Percentiles rank a stretch among this genome's conserved stretches.
phyloP scores from a whole-genome alignment of 2,888 invertebrate genomes.

The Cremastinae sp. region DNA sequence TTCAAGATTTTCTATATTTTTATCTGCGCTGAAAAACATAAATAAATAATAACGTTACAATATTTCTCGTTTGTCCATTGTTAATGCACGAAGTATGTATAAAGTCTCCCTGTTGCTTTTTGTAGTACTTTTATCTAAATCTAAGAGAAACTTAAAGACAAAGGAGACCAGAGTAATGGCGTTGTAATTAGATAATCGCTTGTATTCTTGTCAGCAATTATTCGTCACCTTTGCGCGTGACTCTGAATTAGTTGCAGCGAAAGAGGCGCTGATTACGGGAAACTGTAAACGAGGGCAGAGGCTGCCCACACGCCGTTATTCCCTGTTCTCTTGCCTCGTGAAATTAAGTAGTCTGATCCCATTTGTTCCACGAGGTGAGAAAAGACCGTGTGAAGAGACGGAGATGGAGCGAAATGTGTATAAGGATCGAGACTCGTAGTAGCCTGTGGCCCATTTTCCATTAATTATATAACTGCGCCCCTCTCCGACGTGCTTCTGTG shows the following conservation, averaged over 20 bases:
- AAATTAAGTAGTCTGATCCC: conserved; percentile 49
- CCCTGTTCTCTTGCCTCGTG: conserved; percentile 37
- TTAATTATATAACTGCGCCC: conserved; percentile 44
- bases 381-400: conserved; percentile 4
- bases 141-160: conserved; percentile 26
- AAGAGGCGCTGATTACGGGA: conserved; percentile 58
- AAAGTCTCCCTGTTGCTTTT: neutral
- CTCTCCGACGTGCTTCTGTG: neutral
- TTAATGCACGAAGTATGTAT: too few relatives aligned
- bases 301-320: conserved; percentile 23
- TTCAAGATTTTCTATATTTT: too few relatives aligned
- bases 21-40: too few relatives aligned
- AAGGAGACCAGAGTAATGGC: conserved; percentile 38
- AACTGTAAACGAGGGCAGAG: conserved; percentile 53
- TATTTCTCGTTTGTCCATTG: too few relatives aligned
- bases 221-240: conserved; percentile 33
- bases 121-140: conserved; percentile 9
- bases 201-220: conserved; percentile 20
- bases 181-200: conserved; percentile 21
- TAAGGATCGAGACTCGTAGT: conserved; percentile 30
- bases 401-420: conserved; percentile 3
- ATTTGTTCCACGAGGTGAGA: conserved; percentile 31
- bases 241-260: conserved; percentile 52
- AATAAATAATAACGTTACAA: too few relatives aligned
- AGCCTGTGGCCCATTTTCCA: conserved; percentile 29